These are phyloP conservation scores for Gnathonemus echidnorhynchus DNA, from an alignment of 2,113 vertebrate species.

Conservation along the genomic window DNA sequence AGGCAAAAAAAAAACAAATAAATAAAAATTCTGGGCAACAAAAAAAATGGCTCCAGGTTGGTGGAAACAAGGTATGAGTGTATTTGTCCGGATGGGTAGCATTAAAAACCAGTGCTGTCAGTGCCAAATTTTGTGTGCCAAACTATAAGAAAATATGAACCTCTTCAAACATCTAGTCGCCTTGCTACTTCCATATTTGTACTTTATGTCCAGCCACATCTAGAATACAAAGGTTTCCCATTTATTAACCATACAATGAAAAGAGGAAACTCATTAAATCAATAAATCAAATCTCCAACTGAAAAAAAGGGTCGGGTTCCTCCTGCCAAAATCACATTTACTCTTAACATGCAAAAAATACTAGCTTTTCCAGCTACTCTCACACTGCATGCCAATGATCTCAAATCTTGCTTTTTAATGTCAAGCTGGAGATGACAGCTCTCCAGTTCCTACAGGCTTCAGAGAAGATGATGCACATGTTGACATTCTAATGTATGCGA, in stretches of 20 bases:
- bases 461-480: neutral
- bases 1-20: neutral
- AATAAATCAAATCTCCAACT: slow-evolving; percentile 24
- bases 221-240: neutral
- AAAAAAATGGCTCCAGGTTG: neutral
- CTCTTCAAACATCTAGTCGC: neutral
- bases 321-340: neutral
- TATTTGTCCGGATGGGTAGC: neutral
- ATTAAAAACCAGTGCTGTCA: neutral
- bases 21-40: neutral
- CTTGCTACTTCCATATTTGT: neutral
- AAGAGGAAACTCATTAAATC: neutral
- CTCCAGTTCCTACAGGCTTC: neutral
- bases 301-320: neutral
- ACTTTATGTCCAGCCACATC: neutral
- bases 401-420: neutral
- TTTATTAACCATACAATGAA: neutral
- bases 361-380: neutral
- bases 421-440: neutral
- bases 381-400: neutral
- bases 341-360: neutral
- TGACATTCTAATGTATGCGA: neutral
- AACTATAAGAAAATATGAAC: neutral
- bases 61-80: neutral
- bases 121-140: neutral